A percentile compares a stretch with the other conserved stretches of the same genome.
These are phyloP conservation scores for Rhopilema esculentum DNA, from an alignment of 30 jellyfish, hydroid and myxozoan species.

Conservation along the genomic window DNA sequence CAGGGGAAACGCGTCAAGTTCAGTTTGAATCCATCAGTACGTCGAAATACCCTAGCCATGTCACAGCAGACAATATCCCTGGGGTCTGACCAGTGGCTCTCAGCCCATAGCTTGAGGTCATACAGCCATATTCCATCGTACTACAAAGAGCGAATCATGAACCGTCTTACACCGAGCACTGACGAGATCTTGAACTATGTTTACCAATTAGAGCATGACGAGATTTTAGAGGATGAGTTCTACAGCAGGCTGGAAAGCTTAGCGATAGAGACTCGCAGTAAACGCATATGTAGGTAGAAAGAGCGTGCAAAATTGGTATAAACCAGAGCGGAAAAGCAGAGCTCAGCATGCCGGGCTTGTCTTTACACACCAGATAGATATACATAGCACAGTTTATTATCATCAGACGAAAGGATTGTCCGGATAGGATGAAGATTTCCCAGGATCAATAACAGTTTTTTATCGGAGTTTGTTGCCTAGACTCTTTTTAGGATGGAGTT, in stretches of 20 bases:
- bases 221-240: constrained; percentile 66
- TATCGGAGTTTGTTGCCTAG: no score
- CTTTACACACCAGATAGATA: neutral
- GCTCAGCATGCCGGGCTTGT: neutral
- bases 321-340: neutral
- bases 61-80: constrained; percentile 73
- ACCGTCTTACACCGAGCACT: constrained; percentile 63
- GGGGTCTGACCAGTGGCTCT: constrained; percentile 62
- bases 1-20: constrained; percentile 65
- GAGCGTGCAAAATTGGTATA: neutral
- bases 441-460: no score
- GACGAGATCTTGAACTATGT: constrained; percentile 55
- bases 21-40: constrained; percentile 32
- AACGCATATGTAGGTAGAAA: neutral
- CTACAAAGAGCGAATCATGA: constrained; percentile 38
- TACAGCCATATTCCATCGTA: constrained; percentile 46
- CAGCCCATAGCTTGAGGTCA: constrained; percentile 39
- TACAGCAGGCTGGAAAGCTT: constrained; percentile 55
- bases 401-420: neutral
- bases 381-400: neutral
- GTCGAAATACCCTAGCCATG: constrained; percentile 56
- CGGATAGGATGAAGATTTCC: no score
- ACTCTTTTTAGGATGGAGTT: no score
- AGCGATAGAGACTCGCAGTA: constrained; percentile 29
- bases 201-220: constrained; percentile 62